Conservation (phyloP, 2,113 vertebrate species). For the Hirundichthys speculiger region DNA sequence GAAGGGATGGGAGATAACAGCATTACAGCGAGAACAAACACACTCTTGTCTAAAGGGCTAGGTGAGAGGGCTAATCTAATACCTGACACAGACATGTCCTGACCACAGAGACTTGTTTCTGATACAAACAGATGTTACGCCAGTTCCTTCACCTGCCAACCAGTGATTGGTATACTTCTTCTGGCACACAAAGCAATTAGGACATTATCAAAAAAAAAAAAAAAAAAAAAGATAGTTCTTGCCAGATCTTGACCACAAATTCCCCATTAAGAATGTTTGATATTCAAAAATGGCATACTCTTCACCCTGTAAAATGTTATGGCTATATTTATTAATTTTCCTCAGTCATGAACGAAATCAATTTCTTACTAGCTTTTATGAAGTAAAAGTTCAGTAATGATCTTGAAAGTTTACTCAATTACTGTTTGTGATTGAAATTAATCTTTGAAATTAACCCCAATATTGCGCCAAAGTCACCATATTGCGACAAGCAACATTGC, state of each 20-base stretch:
- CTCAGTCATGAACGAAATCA: no score
- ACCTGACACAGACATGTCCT: conserved; percentile 51
- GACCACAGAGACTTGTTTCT: conserved; percentile 22
- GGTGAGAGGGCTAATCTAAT: conserved; percentile 63
- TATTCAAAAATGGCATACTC: neutral
- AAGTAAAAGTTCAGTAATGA: no score
- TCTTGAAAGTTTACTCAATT: no score
- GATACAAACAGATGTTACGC: conserved; percentile 54
- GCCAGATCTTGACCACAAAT: neutral
- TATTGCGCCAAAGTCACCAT: no score
- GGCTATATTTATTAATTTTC: neutral
- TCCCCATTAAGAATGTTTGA: neutral
- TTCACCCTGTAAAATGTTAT: no score
- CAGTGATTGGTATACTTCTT: neutral
- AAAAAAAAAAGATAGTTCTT: neutral
- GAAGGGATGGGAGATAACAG: conserved; percentile 60
- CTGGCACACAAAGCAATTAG: neutral
- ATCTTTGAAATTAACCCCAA: no score
- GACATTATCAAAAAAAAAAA: neutral
- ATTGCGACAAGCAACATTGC: no score
- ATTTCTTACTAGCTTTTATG: no score
- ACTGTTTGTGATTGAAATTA: no score
- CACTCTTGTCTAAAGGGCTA: conserved; percentile 62
- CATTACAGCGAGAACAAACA: conserved; percentile 68
- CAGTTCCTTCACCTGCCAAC: conserved; percentile 17